These are phyloP conservation scores for Urocyon cinereoargenteus DNA, from an alignment of 2,797 vertebrate species.

Conservation along the genomic window DNA sequence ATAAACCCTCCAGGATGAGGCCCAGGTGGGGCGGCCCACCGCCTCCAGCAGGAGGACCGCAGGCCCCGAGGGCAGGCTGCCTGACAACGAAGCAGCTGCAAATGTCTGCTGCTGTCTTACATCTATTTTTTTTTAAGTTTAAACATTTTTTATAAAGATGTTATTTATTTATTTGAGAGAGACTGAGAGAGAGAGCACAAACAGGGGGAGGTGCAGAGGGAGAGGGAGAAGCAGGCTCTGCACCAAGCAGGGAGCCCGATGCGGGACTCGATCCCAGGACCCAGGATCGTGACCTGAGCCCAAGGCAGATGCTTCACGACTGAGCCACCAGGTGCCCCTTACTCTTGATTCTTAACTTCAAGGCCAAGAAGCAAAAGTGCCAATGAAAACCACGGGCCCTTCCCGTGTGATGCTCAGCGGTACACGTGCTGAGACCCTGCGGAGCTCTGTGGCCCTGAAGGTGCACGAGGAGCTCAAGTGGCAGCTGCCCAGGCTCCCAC, in stretches of 20 bases:
- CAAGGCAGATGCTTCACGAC: no score
- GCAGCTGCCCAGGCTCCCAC: fast-evolving
- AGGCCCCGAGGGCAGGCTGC: fast-evolving
- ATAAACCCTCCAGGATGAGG: neutral
- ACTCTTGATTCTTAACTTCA: neutral
- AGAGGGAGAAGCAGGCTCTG: no score
- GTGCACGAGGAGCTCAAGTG: fast-evolving
- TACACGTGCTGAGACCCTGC: no score
- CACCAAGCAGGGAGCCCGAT: no score
- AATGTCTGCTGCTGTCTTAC: neutral
- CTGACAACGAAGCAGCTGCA: fast-evolving
- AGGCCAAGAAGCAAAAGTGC: neutral
- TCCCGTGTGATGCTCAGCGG: fast-evolving
- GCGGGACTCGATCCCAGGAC: no score
- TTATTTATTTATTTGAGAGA: no score
- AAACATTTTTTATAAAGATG: no score
- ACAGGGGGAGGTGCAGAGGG: no score
- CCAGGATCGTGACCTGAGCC: no score
- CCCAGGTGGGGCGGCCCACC: fast-evolving
- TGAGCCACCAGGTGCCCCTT: no score
- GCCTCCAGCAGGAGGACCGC: neutral
- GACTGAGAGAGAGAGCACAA: no score
- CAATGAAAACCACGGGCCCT: neutral
- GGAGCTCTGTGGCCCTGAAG: neutral
- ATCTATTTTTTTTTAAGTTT: no score